Conservation (phyloP, 2,888 invertebrate species). For the Hyposoter dolosus region DNA sequence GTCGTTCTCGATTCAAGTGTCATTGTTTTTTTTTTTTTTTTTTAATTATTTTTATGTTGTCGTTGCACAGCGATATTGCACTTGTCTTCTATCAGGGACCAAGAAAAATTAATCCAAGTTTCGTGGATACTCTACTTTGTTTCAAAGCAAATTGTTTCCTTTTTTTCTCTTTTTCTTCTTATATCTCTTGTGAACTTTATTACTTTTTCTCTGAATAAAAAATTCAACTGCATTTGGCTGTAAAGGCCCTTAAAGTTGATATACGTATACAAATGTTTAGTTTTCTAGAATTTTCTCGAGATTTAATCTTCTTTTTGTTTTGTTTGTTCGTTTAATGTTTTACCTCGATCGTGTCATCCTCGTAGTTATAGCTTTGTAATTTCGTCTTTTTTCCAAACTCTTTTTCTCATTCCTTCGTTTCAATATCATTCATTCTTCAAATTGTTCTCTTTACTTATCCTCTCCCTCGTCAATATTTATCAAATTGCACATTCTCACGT, state of each 20-base stretch:
- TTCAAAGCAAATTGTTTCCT: constrained; percentile 43
- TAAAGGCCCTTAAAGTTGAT: constrained; percentile 65
- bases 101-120: constrained; percentile 66
- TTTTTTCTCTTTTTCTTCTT: constrained; percentile 37
- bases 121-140: constrained; percentile 19
- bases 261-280: constrained; percentile 68
- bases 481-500: constrained; percentile 66
- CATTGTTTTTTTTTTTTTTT: constrained; percentile 68
- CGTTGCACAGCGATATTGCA: constrained; percentile 72
- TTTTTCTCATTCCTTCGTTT: constrained; percentile 26
- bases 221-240: constrained; percentile 64
- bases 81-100: constrained; percentile 76
- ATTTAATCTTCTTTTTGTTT: constrained; percentile 26
- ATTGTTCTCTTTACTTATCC: constrained; percentile 53
- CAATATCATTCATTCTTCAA: constrained; percentile 45
- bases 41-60: constrained; percentile 62
- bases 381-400: constrained; percentile 37
- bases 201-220: constrained; percentile 58
- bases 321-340: constrained; percentile 13
- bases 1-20: constrained; percentile 55
- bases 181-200: constrained; percentile 35
- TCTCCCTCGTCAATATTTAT: constrained; percentile 54
- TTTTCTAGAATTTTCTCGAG: constrained; percentile 61
- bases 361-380: constrained; percentile 33
- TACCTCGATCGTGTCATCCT: constrained; percentile 57